Percentiles rank a stretch among this genome's conserved stretches.
These are phyloP conservation scores for Cantharis rufa DNA, from an alignment of 2,888 invertebrate genomes.

Conservation along the genomic window DNA sequence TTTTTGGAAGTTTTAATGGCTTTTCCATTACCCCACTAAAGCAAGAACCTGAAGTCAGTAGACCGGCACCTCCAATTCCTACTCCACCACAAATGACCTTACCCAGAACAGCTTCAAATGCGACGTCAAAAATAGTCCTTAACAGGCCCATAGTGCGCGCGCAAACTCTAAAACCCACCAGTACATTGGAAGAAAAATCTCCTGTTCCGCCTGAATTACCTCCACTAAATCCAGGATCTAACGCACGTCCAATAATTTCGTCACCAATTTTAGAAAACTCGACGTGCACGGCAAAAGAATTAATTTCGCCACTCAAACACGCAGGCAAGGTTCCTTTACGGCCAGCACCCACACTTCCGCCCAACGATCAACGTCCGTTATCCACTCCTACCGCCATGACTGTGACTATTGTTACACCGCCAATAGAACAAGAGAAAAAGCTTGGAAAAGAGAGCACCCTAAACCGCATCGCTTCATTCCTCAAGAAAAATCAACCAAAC, in stretches of 20 bases:
- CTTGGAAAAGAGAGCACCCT: constrained; percentile 63
- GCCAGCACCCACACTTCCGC: constrained; percentile 60
- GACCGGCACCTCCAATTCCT: constrained; percentile 67
- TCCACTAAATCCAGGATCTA: constrained; percentile 65
- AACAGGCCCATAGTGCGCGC: constrained; percentile 42
- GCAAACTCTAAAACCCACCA: constrained; percentile 33
- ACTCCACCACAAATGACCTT: constrained; percentile 56
- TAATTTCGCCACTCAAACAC: constrained; percentile 66
- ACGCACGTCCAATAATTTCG: constrained; percentile 76
- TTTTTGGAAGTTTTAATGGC: constrained; percentile 87
- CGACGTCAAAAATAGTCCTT: constrained; percentile 36
- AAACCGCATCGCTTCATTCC: constrained; percentile 76
- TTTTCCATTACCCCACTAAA: constrained; percentile 71
- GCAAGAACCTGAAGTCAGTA: constrained; percentile 47
- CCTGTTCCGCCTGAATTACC: constrained; percentile 62
- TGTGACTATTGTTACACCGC: constrained; percentile 49
- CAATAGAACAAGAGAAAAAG: constrained; percentile 56
- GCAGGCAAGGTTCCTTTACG: constrained; percentile 65
- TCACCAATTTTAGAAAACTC: constrained; percentile 81
- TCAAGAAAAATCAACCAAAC: constrained; percentile 61
- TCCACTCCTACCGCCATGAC: constrained; percentile 51
- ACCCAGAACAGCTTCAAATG: constrained; percentile 30
- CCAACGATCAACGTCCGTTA: constrained; percentile 55
- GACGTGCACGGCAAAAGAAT: constrained; percentile 76
- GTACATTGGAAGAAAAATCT: constrained; percentile 51